Evolutionary conservation across 1,140 invertebrate genomes (phyloP), one percentile per base, ranked within the genome.

Genomic region (Zaprionus lachaisei): DNA sequence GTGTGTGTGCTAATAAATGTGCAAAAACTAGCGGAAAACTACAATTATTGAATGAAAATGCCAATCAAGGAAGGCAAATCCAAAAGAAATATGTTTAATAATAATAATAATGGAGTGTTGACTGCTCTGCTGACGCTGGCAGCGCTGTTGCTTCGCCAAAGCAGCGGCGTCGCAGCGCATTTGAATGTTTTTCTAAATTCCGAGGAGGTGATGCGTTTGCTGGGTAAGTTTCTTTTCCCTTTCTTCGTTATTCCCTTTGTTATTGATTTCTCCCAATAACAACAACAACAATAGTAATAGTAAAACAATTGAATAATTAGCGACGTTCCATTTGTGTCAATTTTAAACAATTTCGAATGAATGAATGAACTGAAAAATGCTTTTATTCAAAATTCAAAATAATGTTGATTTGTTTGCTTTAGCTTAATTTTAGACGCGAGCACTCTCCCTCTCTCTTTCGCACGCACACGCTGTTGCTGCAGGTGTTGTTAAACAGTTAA

Each of bases 151-250:
- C 66, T 77, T 63, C 64, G 54, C n/a, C 26, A 74, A 20, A 62
- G 67, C 67, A 79, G 63, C 65, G 72, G 78, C 14, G 80, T 82
- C n/a, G 64, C 80, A n/a, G 92, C 72, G 11, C 89, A 93, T 79
- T 73, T 93, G 56, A 93, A 93, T 86, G 79, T 93, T 20, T 93
- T 93, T 56, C 80, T 93, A 24, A 93, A 92, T 84, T 86, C 91
- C 17, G 91, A 93, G 65, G 93, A 93, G 76, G 93, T 93, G 38
- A 93, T 92, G 92, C 80, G 92, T 65, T 77, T 93, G 76, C 72
- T 93, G 72, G 93, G 93, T 93, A 72, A 93, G 93, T 93, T 60
- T 28, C 15, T 15, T 4, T 11, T 22, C 28, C 1, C 28, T 2
- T 17, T 7, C n/a, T 5, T n/a, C 17, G 20, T 17, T 24, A 49